Base-by-base conservation (phyloP, 2,113 vertebrate genomes). In the Solenodon paradoxus region DNA sequence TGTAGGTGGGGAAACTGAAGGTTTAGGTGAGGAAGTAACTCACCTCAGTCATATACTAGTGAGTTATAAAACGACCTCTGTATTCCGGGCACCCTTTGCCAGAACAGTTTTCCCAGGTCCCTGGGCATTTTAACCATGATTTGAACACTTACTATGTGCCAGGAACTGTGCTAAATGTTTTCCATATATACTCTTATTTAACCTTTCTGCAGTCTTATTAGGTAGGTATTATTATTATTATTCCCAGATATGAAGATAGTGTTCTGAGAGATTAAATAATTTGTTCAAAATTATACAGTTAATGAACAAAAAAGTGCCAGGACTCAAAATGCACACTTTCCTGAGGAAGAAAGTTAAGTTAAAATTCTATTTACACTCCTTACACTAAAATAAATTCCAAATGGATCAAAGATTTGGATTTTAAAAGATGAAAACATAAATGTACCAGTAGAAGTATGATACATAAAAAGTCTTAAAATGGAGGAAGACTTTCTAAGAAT, bases 321-420 rank as follows among this genome's bases (percentile, higher is more conserved):
- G 19, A 79, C 61, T 80, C 42, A 95, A 95, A 83, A 68, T 8
- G 63, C n/a, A 94, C 13, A 8, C 83, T 51, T 95, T 94, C 79
- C 80, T 95, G 13, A 40, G 26, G n/a, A 28, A 81, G 95, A 77
- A 95, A 93, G 53, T 78, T 69, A 80, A 92, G 61, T 66, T 91
- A 63, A 49, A 89, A 72, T 20, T 89, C n/a, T 90, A 35, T 81
- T 35, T 90, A 28, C 19, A 75, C 7, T 95, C 38, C 55, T 95
- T 78, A 86, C 64, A 45, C 75, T 92, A 63, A 93, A 86, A 72
- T 90, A 90, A 92, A 90, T 90, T 81, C 80, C 80, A 90, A 32
- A 77, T 68, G 17, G 9, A 87, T 63, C 92, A 66, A 88, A 90
- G 64, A 61, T 90, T 96, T 95, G 17, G n/a, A 90, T 75, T 51